Base-by-base conservation (phyloP, 2,888 invertebrate genomes). In the Elmis aenea region DNA sequence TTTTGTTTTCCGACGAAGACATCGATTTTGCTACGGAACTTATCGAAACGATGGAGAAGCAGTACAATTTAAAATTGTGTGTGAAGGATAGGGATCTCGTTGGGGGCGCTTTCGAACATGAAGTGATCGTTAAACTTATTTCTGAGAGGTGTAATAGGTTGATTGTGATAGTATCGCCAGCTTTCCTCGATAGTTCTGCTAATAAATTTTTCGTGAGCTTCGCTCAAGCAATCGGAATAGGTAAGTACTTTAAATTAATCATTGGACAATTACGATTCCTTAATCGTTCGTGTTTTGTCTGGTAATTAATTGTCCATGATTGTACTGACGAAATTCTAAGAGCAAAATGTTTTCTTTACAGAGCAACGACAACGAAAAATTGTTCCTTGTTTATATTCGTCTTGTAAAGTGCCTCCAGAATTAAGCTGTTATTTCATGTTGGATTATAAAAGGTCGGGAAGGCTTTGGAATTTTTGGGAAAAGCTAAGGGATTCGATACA, bases 131-230 rank as follows among this genome's bases (percentile, higher is more conserved):
- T 34, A 74, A 75, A 50, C 69, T 90, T 28, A 85, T 90, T 55
- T 73, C 81, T 2, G 78, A 84, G 52, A 73, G 91, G 14, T 92
- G 93, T 61, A 78, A 79, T 45, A 75, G 84, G 54, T 74, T 92
- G 49, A 78, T 93, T 39, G 79, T 87, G 1, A 76, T 94, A 35
- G 70, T 88, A 48, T 88, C 92, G 0, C 79, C 83, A 0, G 79
- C 78, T 41, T 89, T 91, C 65, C 66, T 87, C 2, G 67, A 75
- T 49, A 88, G 87, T 59, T 68, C 78, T 0, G 83, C 79, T 10
- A 87, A 88, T 58, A 76, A 76, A 33, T 93, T 86, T 67, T 84
- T 86, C 55, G 74, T 84, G 8, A 83, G 81, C 46, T 87, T 83
- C 61, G 88, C 89, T 8, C 86, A 87, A 61, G 83, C 85, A 3